Evolutionary conservation across 2,113 vertebrate genomes (phyloP), one percentile per base, ranked within the genome.

Genomic region (Apeltes quadracus): DNA sequence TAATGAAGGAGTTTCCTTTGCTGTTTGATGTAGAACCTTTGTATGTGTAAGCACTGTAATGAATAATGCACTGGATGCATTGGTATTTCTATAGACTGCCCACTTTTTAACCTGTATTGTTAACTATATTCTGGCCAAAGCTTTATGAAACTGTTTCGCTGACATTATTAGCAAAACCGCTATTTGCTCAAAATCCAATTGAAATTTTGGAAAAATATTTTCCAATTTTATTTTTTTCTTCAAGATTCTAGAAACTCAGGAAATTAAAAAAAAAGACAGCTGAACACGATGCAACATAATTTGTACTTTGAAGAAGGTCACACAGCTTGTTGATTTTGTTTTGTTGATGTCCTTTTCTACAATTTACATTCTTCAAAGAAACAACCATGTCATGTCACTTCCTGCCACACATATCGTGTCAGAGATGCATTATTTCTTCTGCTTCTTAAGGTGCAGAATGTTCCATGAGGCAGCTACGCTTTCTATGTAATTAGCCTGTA

Each of bases 1-100:
- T 56, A 43, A 61, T 80, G 61, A 72, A 58, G 38, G 41, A 50
- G 9, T 51, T 58, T 20, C 23, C 8, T 46, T 22, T 80, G 7
- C 32, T 34, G 41, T 76, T 74, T 34, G 16, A 55, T 44, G 15
- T 36, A 29, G 7, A 43, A 65, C 13, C 39, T 59, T 66, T 79
- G n/a, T 71, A 58, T 79, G 66, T 83, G n/a, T 61, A 75, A 84
- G 72, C 82, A 78, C 75, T 88, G 78, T 78, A 59, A 43, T 57
- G 25, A 78, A 41, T 57, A 63, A 91, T 93, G 90, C 89, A 86
- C 92, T 91, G 90, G 88, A 85, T 91, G 83, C 84, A 86, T 89
- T 75, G 64, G 43, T 73, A 55, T 71, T 70, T 88, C 32, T 83
- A 5, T 48, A 53, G 54, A 69, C 68, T 83, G 48, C 69, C 62